Evolutionary conservation across 2,797 vertebrate genomes (phyloP), one percentile per base, ranked within the genome.

Genomic region (Takifugu rubripes): DNA sequence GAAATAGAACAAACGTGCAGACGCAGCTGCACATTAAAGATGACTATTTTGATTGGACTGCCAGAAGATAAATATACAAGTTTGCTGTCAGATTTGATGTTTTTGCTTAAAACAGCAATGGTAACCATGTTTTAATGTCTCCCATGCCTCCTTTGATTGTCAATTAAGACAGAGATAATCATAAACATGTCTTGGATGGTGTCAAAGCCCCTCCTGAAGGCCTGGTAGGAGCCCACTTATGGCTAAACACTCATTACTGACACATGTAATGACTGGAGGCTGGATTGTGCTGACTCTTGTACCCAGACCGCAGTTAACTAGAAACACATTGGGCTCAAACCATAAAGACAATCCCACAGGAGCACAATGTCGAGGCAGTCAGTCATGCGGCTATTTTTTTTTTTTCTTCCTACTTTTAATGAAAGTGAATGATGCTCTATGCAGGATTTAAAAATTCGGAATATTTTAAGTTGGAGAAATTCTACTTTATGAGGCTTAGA

Each of bases 281-380:
- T 21, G 76, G 69, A 84, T 85, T 88, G 80, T 86, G 85, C 84
- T 90, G 84, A 90, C 84, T 90, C 82, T 66, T 65, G 51, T 3
- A 43, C 74, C 81, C 65, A 70, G 54, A 81, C 82, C 84, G 25
- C 81, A 81, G 64, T 65, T 87, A 90, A 88, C 79, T 50, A 77
- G 80, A 75, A 91, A 87, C 89, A 90, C 81, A 86, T 87, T 88
- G 82, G 59, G 64, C 62, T 51, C 24, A 61, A 75, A 72, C 56
- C 74, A 72, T 77, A 70, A 59, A 71, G 55, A 65, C 60, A 59
- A 42, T n/a, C 64, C 47, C 66, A 58, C 65, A 72, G 21, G 53
- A 46, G 70, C 55, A 63, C 43, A 65, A 52, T 21, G 49, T 59
- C 51, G 57, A 59, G 59, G 68, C 45, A 55, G 49, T 42, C 24